Evolutionary conservation across 2,113 vertebrate species (phyloP).

Genomic region (Smithornis capensis): DNA sequence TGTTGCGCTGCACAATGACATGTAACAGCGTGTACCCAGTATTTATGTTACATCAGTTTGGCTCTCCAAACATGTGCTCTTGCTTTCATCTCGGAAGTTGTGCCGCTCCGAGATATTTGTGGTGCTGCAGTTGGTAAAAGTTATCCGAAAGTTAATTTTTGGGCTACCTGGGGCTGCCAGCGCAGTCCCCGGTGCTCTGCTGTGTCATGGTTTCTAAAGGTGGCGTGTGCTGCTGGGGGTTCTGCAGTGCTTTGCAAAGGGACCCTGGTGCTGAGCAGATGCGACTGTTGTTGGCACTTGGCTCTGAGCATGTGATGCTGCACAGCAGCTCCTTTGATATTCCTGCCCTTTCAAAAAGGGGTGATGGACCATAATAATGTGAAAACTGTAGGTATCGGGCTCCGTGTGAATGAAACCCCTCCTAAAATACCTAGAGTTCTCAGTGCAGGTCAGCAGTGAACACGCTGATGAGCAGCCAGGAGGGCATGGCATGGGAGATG

Average conservation of each 20-base stretch:
- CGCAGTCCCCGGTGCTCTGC: neutral
- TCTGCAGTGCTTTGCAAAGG: neutral
- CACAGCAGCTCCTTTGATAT: neutral
- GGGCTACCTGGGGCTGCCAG: neutral
- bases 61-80: conserved; percentile 10
- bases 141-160: neutral
- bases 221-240: neutral
- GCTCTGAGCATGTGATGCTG: neutral
- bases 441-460: neutral
- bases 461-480: neutral
- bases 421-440: neutral
- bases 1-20: conserved; percentile 53
- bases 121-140: neutral
- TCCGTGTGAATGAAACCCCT: neutral
- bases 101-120: neutral
- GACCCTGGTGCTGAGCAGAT: accelerated
- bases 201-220: neutral
- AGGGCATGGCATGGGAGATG: neutral
- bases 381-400: neutral
- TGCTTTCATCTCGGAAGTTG: conserved; percentile 47
- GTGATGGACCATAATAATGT: neutral
- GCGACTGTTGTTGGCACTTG: neutral
- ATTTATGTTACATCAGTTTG: neutral
- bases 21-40: conserved; percentile 24
- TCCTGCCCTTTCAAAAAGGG: neutral